Evolutionary conservation across 2,888 invertebrate genomes (phyloP).

Genomic region (Tipula vernalis): DNA sequence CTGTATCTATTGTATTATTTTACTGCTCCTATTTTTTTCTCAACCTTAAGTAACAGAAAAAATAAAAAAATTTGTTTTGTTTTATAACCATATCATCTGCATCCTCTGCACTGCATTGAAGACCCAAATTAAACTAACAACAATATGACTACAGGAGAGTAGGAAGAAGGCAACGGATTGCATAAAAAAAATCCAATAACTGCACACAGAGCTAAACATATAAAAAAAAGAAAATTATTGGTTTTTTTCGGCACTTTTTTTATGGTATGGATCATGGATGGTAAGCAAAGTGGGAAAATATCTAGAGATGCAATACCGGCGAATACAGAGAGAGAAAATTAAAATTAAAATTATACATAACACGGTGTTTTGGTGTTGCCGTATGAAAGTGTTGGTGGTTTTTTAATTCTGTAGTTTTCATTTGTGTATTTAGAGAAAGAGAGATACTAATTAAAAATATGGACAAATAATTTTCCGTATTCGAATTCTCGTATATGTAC

Average conservation of each 20-base stretch:
- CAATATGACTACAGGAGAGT: background rate
- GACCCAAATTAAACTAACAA: background rate
- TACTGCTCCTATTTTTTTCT: no score
- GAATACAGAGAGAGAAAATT: background rate
- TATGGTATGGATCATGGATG: no score
- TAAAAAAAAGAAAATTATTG: background rate
- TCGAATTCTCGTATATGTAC: background rate
- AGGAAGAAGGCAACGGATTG: background rate
- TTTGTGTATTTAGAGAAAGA: background rate
- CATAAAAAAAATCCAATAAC: background rate
- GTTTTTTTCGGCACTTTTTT: background rate
- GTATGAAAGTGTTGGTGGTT: background rate
- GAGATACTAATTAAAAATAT: background rate
- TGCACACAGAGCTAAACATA: background rate
- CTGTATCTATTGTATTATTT: background rate
- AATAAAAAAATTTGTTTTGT: background rate
- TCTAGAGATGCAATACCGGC: background rate
- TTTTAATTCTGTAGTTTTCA: background rate
- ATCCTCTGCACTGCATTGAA: background rate
- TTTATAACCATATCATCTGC: background rate
- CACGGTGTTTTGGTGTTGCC: background rate
- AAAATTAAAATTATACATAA: background rate
- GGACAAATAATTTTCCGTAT: background rate
- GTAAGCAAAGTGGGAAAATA: background rate
- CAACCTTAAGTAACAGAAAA: background rate